phyloP scores from a whole-genome alignment of 1,140 invertebrate species.

The Aricia agestis region DNA sequence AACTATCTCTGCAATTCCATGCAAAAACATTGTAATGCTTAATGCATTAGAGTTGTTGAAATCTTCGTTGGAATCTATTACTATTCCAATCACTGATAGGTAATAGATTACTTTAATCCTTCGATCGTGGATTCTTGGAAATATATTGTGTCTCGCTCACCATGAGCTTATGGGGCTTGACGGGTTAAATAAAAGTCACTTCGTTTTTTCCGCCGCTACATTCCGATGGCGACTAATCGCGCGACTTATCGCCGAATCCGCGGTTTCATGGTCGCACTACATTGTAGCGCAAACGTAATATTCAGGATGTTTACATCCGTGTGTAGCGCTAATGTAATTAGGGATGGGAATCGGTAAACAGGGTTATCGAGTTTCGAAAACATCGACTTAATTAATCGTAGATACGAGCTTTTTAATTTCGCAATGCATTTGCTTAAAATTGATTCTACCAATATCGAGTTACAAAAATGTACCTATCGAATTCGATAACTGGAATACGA shows the following conservation, averaged over 20 bases:
- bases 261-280: not conserved
- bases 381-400: slow-evolving; percentile 1
- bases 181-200: no score
- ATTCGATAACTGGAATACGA: not conserved
- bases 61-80: no score
- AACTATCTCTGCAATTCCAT: no score
- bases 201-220: no score
- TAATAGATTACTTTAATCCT: no score
- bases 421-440: not conserved
- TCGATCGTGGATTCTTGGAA: no score
- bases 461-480: not conserved
- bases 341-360: not conserved
- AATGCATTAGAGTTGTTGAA: no score
- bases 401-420: not conserved
- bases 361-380: not conserved
- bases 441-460: not conserved
- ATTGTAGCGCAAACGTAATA: not conserved
- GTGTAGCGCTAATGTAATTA: not conserved
- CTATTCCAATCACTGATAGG: no score
- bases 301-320: not conserved
- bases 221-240: not conserved
- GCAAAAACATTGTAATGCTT: no score
- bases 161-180: no score
- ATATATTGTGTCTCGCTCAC: no score
- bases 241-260: no score